Base-by-base conservation (phyloP, 2,888 invertebrate genomes). In the Caenorhabditis doughertyi region DNA sequence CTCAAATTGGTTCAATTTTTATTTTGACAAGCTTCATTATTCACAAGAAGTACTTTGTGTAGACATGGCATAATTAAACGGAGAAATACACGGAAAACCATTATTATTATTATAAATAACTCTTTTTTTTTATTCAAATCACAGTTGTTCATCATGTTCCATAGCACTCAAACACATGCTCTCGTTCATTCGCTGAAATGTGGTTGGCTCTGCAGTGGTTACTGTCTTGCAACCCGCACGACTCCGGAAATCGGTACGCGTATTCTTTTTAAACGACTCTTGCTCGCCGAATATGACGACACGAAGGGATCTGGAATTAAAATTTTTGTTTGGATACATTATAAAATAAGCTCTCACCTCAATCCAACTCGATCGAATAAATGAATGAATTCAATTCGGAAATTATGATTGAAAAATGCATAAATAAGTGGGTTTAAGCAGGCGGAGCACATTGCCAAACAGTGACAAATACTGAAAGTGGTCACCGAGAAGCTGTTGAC, bases 351-450 rank as follows among this genome's bases (percentile, higher is more conserved):
- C 8, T 23, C 27, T 60, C 39, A 87, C 88, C 85, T 77, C 21
- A 88, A 49, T 29, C 87, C 88, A 32, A 84, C 49, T 51, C 83
- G 70, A 68, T 89, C 87, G 67, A 90, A 89, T 32, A 91, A 89
- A 21, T 80, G 72, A 0, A 85, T 81, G 74, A 91, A 91, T 67
- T 91, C 92, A 7, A 83, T 86, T 13, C 90, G 85, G 79, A 97
- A 97, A 93, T 97, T 97, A 18, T 97, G 96, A 92, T 97, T 97
- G 89, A 97, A 93, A 95, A 96, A 97, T n/a, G 97, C 97, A 92
- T 97, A 97, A 2, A 97, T 94, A 27, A 97, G 93, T 0, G 97
- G 97, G 92, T 97, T 97, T 39, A 96, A 95, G 88, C 96, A 96
- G 0, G 96, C 96, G 62, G 96, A 96, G 21, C 95, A 95, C 95